These are phyloP conservation scores for Archilochus colubris DNA, from an alignment of 2,113 vertebrate species.

Conservation along the genomic window DNA sequence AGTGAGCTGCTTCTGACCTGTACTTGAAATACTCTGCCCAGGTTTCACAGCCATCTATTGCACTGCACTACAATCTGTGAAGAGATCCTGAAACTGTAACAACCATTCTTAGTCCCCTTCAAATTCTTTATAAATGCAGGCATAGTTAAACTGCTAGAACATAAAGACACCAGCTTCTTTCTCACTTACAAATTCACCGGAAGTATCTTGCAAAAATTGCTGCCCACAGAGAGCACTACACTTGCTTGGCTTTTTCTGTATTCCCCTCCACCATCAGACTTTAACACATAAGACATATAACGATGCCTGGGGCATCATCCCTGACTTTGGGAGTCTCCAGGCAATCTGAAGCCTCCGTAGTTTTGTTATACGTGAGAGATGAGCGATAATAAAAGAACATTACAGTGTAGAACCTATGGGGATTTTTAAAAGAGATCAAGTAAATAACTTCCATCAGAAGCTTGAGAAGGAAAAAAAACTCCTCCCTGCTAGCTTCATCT, in stretches of 20 bases:
- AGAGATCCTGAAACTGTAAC: neutral
- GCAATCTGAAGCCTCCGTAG: neutral
- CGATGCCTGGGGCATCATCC: neutral
- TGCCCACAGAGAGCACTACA: neutral
- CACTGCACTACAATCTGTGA: neutral
- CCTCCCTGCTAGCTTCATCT: neutral
- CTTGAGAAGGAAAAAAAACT: neutral
- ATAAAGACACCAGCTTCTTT: neutral
- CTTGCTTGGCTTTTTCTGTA: neutral
- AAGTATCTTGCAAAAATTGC: neutral
- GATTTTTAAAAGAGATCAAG: neutral
- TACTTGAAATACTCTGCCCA: neutral
- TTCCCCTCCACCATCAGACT: neutral
- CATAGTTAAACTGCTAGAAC: neutral
- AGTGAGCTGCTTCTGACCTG: neutral
- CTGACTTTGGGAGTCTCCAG: neutral
- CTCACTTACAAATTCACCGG: neutral
- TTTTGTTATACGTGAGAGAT: neutral
- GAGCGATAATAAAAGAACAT: neutral
- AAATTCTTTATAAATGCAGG: neutral
- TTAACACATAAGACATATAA: neutral
- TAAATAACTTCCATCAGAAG: conserved; percentile 33
- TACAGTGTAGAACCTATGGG: neutral
- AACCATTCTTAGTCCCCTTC: neutral
- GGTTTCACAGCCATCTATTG: neutral